A percentile compares a stretch with the other conserved stretches of the same genome.
Conservation (phyloP, 2,113 vertebrate genomes). For the Embiotoca jacksoni region DNA sequence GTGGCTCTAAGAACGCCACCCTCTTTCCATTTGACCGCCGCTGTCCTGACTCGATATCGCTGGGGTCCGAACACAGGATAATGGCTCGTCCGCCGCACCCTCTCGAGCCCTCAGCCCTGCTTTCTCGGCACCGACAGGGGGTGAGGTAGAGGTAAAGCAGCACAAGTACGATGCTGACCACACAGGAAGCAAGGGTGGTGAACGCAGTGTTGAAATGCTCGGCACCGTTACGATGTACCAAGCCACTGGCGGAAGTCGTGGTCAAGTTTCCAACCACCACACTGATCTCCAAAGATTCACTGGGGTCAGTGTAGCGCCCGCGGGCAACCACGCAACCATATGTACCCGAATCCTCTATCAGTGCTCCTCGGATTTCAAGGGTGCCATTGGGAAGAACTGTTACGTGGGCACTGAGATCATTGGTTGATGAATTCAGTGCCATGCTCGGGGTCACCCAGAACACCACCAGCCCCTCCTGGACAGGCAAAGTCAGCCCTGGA, state of each 20-base stretch:
- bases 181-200: conserved; percentile 90
- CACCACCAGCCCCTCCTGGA: conserved; percentile 59
- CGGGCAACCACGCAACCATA: conserved; percentile 86
- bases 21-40: conserved; percentile 86
- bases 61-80: conserved; percentile 71
- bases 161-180: conserved; percentile 90
- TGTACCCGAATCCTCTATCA: conserved; percentile 84
- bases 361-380: conserved; percentile 84
- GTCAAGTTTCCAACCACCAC: conserved; percentile 86
- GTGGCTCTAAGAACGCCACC: conserved; percentile 88
- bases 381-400: conserved; percentile 86
- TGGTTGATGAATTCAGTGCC: conserved; percentile 78
- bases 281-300: conserved; percentile 81
- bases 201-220: conserved; percentile 91
- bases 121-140: conserved; percentile 85
- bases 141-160: conserved; percentile 91
- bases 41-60: conserved; percentile 74
- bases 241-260: conserved; percentile 60
- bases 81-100: conserved; percentile 73
- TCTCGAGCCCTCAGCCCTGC: conserved; percentile 13
- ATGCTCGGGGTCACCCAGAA: conserved; percentile 86
- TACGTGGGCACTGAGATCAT: conserved; percentile 57
- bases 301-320: conserved; percentile 72
- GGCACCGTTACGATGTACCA: conserved; percentile 69
- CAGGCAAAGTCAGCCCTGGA: conserved; percentile 78